phyloP scores from a whole-genome alignment of 2,797 vertebrate genomes.

The Peromyscus aztecus region DNA sequence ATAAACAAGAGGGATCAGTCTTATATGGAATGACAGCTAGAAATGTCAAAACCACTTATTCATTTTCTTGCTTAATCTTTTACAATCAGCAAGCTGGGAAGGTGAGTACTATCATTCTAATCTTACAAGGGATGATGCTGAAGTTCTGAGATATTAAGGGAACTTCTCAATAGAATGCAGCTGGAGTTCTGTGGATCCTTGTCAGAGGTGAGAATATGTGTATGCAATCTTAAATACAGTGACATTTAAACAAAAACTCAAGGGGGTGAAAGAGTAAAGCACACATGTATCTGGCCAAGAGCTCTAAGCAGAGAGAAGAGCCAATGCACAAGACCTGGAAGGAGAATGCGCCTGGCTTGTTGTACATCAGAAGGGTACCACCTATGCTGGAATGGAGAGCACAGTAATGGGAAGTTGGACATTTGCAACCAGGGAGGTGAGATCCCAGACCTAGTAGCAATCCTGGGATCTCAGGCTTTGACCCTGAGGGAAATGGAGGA shows the following conservation, averaged over 20 bases:
- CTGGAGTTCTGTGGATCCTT: neutral
- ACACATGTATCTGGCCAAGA: neutral
- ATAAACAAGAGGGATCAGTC: neutral
- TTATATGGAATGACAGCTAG: neutral
- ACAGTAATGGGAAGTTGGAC: neutral
- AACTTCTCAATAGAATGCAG: conserved; percentile 23
- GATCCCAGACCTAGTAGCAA: neutral
- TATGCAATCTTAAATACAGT: conserved; percentile 22
- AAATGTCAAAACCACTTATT: neutral
- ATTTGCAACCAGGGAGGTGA: neutral
- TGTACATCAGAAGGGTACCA: neutral
- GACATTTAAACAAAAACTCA: conserved; percentile 40
- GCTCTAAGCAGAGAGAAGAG: neutral
- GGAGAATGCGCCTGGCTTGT: neutral
- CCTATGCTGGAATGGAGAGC: neutral
- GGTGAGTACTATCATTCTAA: neutral
- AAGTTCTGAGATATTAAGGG: conserved; percentile 23
- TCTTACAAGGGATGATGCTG: neutral
- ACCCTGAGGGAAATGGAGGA: neutral
- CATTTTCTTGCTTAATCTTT: conserved; percentile 30
- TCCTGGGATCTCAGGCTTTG: neutral
- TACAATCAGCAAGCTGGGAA: neutral
- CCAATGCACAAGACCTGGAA: neutral
- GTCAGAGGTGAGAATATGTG: neutral
- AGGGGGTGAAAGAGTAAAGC: neutral